These are phyloP conservation scores for Cuniculus paca DNA, from an alignment of 2,797 vertebrate species.

Conservation along the genomic window DNA sequence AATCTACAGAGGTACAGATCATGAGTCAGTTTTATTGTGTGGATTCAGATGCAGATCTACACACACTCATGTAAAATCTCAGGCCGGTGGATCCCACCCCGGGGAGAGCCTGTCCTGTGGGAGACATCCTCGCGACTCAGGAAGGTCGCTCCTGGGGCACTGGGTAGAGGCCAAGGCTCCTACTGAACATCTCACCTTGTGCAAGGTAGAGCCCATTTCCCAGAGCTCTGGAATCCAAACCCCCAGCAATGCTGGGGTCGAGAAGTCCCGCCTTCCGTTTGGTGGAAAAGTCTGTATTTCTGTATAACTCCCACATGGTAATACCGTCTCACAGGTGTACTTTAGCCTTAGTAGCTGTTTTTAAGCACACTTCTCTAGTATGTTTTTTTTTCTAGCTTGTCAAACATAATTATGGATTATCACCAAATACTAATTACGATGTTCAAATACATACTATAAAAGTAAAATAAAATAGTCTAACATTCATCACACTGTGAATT, in stretches of 20 bases:
- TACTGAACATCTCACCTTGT: not conserved
- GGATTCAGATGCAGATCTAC: not conserved
- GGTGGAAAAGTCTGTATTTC: not conserved
- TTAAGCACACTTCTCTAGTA: not conserved
- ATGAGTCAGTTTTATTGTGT: not conserved
- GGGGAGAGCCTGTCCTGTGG: no score
- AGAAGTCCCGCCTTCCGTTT: not conserved
- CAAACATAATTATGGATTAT: slow-evolving; percentile 23
- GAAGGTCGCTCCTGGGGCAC: not conserved
- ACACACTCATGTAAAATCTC: not conserved
- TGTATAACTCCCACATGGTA: not conserved
- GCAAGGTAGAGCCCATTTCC: not conserved
- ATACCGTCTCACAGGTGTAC: not conserved
- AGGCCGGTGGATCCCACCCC: not conserved
- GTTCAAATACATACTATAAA: slow-evolving; percentile 26
- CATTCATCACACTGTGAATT: not conserved
- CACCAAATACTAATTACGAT: not conserved
- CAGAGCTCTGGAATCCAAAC: not conserved
- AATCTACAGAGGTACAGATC: not conserved
- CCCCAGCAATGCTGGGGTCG: not conserved
- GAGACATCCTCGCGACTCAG: not conserved
- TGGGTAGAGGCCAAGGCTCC: not conserved
- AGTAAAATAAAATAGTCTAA: slow-evolving; percentile 44
- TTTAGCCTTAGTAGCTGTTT: slow-evolving; percentile 31
- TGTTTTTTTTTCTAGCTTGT: slow-evolving; percentile 26